Evolutionary conservation across 1,140 invertebrate species (phyloP).

Genomic region (Acromyrmex charruanus): DNA sequence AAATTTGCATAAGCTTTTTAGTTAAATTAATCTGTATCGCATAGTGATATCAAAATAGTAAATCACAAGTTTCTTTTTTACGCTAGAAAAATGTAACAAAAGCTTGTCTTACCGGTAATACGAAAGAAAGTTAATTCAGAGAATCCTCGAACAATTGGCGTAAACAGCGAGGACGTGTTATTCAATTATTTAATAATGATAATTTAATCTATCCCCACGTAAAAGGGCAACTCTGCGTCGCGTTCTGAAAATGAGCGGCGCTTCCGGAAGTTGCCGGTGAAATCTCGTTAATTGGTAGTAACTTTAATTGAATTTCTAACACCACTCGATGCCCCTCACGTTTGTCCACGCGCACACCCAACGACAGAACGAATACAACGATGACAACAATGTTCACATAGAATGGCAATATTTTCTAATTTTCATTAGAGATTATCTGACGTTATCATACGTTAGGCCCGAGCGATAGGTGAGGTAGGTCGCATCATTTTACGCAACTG

Average conservation of each 20-base stretch:
- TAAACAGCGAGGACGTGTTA: constrained; percentile 43
- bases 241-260: constrained; percentile 45
- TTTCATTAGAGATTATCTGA: neutral
- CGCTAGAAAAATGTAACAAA: no score
- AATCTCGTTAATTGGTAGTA: neutral
- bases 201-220: constrained; percentile 62
- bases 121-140: neutral
- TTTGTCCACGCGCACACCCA: neutral
- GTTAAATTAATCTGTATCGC: neutral
- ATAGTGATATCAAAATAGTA: neutral
- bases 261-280: constrained; percentile 35
- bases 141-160: neutral
- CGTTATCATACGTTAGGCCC: neutral
- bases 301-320: neutral
- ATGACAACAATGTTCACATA: neutral
- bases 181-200: constrained; percentile 71
- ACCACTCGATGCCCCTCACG: neutral
- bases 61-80: neutral
- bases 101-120: constrained; percentile 27
- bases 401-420: neutral
- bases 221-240: constrained; percentile 12
- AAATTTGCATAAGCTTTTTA: neutral
- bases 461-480: neutral
- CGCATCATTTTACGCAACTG: neutral
- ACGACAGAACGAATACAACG: neutral